A percentile compares a stretch with the other conserved stretches of the same genome.
phyloP scores from a whole-genome alignment of 2,113 vertebrate species.

The Bufo bufo region DNA sequence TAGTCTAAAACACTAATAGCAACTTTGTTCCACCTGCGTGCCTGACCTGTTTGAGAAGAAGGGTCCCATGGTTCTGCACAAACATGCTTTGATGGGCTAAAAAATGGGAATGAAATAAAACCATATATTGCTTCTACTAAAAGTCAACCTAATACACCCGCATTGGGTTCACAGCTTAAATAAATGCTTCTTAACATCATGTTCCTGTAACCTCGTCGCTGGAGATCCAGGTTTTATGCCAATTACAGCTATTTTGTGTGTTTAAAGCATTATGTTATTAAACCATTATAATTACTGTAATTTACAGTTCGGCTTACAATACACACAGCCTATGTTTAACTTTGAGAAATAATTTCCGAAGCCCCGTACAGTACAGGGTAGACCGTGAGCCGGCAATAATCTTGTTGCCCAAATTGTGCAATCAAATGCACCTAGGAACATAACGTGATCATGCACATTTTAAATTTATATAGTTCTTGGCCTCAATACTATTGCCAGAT shows the following conservation, averaged over 20 bases:
- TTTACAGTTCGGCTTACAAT: neutral
- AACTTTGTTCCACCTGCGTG: too few relatives aligned
- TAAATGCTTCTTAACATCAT: neutral
- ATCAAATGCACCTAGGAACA: constrained; percentile 72
- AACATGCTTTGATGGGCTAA: too few relatives aligned
- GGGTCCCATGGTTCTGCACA: too few relatives aligned
- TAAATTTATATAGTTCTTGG: constrained; percentile 75
- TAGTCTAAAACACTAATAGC: too few relatives aligned
- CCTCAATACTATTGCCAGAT: constrained; percentile 77
- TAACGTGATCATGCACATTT: constrained; percentile 73
- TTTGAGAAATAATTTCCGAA: constrained; percentile 6
- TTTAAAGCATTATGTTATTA: constrained; percentile 6
- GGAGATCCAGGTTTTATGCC: neutral
- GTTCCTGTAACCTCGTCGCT: neutral
- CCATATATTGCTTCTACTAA: too few relatives aligned
- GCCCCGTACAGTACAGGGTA: neutral
- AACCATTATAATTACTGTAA: neutral
- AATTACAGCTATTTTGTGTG: constrained; percentile 1
- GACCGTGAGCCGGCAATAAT: constrained; percentile 16
- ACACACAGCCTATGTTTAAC: constrained; percentile 21
- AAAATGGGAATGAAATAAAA: too few relatives aligned
- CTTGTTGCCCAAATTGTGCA: neutral
- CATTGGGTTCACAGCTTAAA: too few relatives aligned
- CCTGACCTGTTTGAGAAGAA: too few relatives aligned
- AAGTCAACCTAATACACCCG: neutral